A percentile compares a stretch with the other conserved stretches of the same genome.
phyloP scores from a whole-genome alignment of 2,888 invertebrate genomes.

The Abrostola tripartita region DNA sequence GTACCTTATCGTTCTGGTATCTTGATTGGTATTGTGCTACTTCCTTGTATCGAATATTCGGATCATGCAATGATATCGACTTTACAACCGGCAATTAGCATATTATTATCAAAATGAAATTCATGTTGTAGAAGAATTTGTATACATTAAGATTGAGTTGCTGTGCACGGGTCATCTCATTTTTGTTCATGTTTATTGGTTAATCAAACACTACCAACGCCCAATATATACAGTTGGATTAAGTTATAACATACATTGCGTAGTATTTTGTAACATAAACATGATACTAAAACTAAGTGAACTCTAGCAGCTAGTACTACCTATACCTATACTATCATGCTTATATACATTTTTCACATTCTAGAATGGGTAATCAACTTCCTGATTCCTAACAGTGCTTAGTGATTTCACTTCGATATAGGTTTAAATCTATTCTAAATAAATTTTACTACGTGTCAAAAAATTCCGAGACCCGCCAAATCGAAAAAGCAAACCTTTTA shows the following conservation, averaged over 20 bases:
- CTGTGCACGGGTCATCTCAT: slow-evolving; percentile 7
- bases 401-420: no score
- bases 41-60: slow-evolving; percentile 44
- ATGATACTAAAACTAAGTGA: no score
- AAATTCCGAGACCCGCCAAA: no score
- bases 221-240: neutral
- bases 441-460: no score
- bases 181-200: slow-evolving; percentile 1
- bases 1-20: slow-evolving; percentile 36
- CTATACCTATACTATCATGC: no score
- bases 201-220: neutral
- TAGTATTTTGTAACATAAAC: no score
- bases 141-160: slow-evolving; percentile 9
- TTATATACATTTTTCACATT: no score
- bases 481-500: no score
- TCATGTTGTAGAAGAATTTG: slow-evolving; percentile 16
- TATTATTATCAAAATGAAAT: slow-evolving; percentile 39
- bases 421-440: no score
- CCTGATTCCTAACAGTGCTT: no score
- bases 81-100: slow-evolving; percentile 40
- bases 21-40: slow-evolving; percentile 44
- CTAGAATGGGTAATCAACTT: no score
- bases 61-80: slow-evolving; percentile 40
- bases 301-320: no score
- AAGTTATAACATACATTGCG: neutral